Conservation (phyloP, 2,797 vertebrate genomes). For the Lates japonicus region DNA sequence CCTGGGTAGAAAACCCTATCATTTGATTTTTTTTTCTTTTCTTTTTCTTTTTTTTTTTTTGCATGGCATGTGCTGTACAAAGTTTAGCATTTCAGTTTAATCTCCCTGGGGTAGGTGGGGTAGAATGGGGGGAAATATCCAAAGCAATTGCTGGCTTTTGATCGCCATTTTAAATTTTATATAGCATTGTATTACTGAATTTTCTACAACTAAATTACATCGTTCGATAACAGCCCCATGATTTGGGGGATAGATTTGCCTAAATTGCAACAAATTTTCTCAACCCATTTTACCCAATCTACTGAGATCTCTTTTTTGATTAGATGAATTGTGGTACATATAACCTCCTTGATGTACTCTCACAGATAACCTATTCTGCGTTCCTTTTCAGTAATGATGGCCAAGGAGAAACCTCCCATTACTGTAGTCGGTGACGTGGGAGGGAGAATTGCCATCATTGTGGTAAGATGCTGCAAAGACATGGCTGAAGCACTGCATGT, state of each 20-base stretch:
- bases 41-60: conserved; percentile 35
- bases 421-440: conserved; percentile 97
- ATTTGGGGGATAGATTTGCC: conserved; percentile 53
- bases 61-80: conserved; percentile 87
- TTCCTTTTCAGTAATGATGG: conserved; percentile 93
- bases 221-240: not conserved
- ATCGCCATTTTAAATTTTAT: conserved; percentile 13
- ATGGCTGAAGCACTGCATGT: not conserved
- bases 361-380: conserved; percentile 42
- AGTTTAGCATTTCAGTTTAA: conserved; percentile 74
- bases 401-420: conserved; percentile 97
- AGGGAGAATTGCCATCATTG: conserved; percentile 96
- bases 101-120: conserved; percentile 78
- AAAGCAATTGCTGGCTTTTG: not conserved
- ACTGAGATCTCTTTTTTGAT: conserved; percentile 61
- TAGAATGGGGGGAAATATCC: conserved; percentile 73
- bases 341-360: not conserved
- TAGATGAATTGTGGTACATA: conserved; percentile 7
- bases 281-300: conserved; percentile 88
- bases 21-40: conserved; percentile 54
- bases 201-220: conserved; percentile 9
- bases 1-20: conserved; percentile 77
- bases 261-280: conserved; percentile 66
- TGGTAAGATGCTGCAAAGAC: conserved; percentile 85
- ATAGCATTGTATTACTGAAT: not conserved